A percentile compares a stretch with the other conserved stretches of the same genome.
Evolutionary conservation across 2,797 vertebrate genomes (phyloP).

Genomic region (Enteromius thamalakanensis): DNA sequence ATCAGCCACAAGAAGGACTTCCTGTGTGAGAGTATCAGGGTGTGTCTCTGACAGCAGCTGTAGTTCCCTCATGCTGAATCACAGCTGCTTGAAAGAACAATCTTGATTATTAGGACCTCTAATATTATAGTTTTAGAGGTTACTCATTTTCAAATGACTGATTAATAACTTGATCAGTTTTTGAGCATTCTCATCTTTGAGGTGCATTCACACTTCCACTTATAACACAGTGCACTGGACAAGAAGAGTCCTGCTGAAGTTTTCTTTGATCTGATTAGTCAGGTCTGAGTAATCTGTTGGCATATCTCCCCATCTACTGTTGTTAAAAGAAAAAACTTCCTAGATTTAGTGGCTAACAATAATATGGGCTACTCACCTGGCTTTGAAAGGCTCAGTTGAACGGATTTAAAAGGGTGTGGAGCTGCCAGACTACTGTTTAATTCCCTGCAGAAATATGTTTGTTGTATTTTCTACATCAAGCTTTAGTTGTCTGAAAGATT

Average conservation of each 20-base stretch:
- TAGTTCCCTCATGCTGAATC: constrained; percentile 57
- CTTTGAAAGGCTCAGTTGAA: constrained; percentile 3
- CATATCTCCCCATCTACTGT: neutral
- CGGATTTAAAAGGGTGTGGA: neutral
- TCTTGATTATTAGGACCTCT: neutral
- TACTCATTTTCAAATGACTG: neutral
- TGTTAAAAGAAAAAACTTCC: neutral
- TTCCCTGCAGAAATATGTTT: neutral
- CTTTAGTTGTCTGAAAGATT: neutral
- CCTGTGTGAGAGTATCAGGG: constrained; percentile 55
- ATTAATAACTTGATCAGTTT: neutral
- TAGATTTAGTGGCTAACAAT: constrained; percentile 7
- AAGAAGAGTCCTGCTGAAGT: constrained; percentile 21
- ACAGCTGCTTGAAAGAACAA: neutral
- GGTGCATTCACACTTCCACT: neutral
- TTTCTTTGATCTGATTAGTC: neutral
- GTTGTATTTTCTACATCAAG: neutral
- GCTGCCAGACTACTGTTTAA: neutral
- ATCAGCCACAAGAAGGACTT: constrained; percentile 57
- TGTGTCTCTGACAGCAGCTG: constrained; percentile 53
- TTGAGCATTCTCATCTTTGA: neutral
- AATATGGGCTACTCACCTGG: neutral
- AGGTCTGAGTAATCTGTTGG: neutral
- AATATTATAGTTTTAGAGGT: neutral
- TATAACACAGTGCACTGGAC: neutral